Evolutionary conservation across 2,113 vertebrate genomes (phyloP), one percentile per base, ranked within the genome.

Genomic region (Sapayoa aenigma): DNA sequence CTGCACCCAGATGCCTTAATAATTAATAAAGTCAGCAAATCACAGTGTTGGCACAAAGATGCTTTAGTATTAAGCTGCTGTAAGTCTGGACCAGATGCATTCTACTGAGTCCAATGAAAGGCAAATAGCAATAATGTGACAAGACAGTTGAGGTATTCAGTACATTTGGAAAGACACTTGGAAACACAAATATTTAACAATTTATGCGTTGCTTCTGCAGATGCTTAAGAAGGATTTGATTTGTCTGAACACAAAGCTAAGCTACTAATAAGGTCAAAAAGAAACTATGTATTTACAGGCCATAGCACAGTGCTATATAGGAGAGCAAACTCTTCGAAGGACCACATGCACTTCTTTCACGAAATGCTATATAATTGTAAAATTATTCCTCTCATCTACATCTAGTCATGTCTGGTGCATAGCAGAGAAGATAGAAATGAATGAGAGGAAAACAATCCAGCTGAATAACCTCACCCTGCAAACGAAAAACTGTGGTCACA

Each of bases 1-100:
- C 66, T 86, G n/a, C 31, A 78, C 87, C 49, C 62, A 85, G 71
- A 58, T n/a, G 50, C 53, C 67, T 94, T 73, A 97, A 95, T 95
- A 95, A 95, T 96, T 95, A 69, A 97, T 92, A 37, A 73, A 85
- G 68, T 39, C 79, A 93, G 75, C 59, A 93, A 91, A 93, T 85
- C 63, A 84, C 12, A 22, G 50, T n/a, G 63, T 47, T 88, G 84
- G 47, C 90, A 91, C 44, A 67, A 84, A 60, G 63, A 63, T 25
- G 28, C 66, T 94, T 93, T 93, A 90, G 71, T 95, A 85, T 80
- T 93, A 88, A 91, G 53, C 75, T 80, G 55, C 82, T 77, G 19
- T 92, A 84, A 88, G 72, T 85, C 77, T 91, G 89, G 59, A 85
- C 35, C 23, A 89, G 39, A 87, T 59, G 66, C 11, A 17, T 87